Conservation (phyloP, 2,113 vertebrate species). For the Mirza zaza region DNA sequence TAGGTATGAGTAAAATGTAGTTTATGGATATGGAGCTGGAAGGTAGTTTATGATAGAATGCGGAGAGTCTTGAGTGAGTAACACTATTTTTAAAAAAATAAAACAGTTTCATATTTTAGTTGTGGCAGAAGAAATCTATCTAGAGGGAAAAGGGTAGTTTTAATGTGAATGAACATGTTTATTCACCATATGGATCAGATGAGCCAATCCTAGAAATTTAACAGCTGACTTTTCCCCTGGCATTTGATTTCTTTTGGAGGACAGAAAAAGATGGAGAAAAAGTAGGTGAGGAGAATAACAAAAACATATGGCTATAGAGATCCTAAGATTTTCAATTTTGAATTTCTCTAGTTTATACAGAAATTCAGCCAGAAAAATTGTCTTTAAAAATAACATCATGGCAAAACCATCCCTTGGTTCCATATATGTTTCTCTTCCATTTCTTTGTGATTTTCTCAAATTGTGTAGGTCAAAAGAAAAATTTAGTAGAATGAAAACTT, state of each 20-base stretch:
- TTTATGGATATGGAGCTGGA: neutral
- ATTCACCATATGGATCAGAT: neutral
- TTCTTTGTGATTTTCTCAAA: neutral
- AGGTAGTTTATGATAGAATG: neutral
- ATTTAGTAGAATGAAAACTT: neutral
- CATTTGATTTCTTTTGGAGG: neutral
- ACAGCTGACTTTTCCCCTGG: neutral
- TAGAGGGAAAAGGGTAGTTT: neutral
- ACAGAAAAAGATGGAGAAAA: neutral
- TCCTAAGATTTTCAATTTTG: neutral
- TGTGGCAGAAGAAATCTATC: neutral
- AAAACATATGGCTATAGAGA: neutral
- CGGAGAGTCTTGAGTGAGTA: neutral
- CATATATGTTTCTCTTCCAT: neutral
- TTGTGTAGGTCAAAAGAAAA: neutral
- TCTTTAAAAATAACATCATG: neutral
- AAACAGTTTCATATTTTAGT: neutral
- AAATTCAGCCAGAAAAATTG: neutral
- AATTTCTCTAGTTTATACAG: neutral
- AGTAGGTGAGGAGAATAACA: neutral
- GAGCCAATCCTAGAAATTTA: neutral
- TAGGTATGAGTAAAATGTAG: neutral
- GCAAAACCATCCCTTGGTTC: neutral
- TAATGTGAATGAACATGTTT: neutral
- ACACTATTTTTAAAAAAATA: neutral